These are phyloP conservation scores for Imbricaverruca yamaguchii DNA, from an alignment of 2,888 invertebrate genomes.

Conservation along the genomic window DNA sequence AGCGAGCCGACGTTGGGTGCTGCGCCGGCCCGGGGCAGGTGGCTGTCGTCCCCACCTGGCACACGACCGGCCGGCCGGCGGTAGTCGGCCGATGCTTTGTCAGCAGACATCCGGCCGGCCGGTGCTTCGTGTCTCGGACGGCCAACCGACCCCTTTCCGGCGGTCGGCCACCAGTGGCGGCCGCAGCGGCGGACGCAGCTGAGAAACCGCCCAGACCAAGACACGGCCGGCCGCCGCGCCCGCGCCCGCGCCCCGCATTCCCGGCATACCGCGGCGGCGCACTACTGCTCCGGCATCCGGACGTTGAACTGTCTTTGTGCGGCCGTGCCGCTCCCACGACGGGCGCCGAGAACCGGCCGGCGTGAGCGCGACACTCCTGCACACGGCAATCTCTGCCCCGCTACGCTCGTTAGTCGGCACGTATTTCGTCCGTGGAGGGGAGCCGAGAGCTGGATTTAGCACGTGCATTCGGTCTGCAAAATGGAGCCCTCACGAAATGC, in stretches of 20 bases:
- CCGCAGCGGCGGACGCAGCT: not conserved
- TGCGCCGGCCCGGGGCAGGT: not conserved
- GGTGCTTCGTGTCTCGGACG: not conserved
- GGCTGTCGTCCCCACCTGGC: not conserved
- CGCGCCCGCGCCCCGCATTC: not conserved
- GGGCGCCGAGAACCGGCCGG: not conserved
- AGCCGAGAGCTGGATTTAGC: too few relatives aligned
- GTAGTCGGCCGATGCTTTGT: not conserved
- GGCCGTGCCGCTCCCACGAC: not conserved
- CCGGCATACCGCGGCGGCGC: not conserved
- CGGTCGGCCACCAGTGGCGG: not conserved
- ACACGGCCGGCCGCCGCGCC: not conserved
- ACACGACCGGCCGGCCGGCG: not conserved
- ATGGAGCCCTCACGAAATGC: too few relatives aligned
- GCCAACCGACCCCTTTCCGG: not conserved
- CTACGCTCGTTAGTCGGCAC: too few relatives aligned
- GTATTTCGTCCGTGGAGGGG: too few relatives aligned
- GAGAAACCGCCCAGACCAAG: not conserved
- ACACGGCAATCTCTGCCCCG: too few relatives aligned
- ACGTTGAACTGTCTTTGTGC: slow-evolving; percentile 6
- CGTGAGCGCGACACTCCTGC: too few relatives aligned
- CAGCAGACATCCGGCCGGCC: not conserved
- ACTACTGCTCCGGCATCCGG: not conserved
- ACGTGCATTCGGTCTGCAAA: too few relatives aligned
- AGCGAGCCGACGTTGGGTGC: not conserved